Base-by-base conservation (phyloP, 1,140 invertebrate species). In the Metaphire vulgaris region DNA sequence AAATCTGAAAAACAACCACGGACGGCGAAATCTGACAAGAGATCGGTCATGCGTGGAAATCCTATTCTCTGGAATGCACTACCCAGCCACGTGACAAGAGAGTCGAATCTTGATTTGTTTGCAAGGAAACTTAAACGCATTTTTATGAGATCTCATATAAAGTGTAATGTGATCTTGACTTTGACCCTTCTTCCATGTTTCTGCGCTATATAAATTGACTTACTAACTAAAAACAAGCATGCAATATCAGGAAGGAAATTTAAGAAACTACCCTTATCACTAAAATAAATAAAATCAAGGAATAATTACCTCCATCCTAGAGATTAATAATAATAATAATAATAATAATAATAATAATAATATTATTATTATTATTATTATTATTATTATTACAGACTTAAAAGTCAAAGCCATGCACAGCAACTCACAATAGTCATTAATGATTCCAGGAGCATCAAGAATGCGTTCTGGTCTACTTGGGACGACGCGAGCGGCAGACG, bases 381-480 rank as follows among this genome's bases (percentile, higher is more conserved):
- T 21, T 56, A 56, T 21, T 56, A 56, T 12, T 56, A 56, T 12
- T n/a, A n/a, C n/a, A n/a, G n/a, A n/a, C n/a, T n/a, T 21, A 56
- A 56, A 56, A 56, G 41, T 6, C 21, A 56, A 56, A 56, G 41
- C 21, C 41, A 21, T 56, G n/a, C n/a, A n/a, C n/a, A n/a, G n/a
- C n/a, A n/a, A 88, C 90, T 90, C 88, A 94, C 93, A 99, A 88
- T 96, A 99, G 87, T 99, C 96, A 87, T 98, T 94, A 30, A 96
- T 87, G 81, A 98, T 94, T 82, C 98, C 95, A 77, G 97, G 97
- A 33, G 96, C 97, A 90, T 99, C 97, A 30, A 99, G 88, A 81
- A 98, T 97, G 79, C 94, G 89, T 82, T 98, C 96, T 29, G 96
- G 94, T 74, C 91, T 90, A 83, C 93, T 92, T 28, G 96, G 94